Percentiles rank a stretch among this genome's conserved stretches.
phyloP scores from a whole-genome alignment of 2,113 vertebrate species.

The Telmatochromis sp. region DNA sequence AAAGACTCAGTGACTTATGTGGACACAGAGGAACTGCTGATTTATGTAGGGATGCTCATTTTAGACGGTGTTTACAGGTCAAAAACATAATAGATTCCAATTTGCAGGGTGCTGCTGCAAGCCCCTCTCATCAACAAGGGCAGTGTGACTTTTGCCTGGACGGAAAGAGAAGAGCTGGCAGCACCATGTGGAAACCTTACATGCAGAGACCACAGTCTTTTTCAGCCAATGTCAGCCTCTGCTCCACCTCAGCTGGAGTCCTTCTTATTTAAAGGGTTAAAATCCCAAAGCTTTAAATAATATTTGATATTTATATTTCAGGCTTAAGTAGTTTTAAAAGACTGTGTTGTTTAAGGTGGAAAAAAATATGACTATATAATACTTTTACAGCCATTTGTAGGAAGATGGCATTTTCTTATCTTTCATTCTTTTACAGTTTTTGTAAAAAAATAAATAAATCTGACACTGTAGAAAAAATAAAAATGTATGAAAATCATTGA shows the following conservation, averaged over 20 bases:
- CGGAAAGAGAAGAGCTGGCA: neutral
- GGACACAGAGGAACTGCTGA: neutral
- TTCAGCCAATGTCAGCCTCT: neutral
- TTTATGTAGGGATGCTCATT: neutral
- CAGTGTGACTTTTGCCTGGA: neutral
- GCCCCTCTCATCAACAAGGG: neutral
- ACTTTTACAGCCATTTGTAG: neutral
- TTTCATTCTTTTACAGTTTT: neutral
- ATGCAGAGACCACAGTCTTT: neutral
- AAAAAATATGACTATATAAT: neutral
- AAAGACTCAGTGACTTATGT: neutral
- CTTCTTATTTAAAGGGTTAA: neutral
- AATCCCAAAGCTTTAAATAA: neutral
- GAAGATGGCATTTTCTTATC: neutral
- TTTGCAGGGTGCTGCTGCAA: neutral
- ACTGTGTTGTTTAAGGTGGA: neutral
- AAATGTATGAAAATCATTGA: neutral
- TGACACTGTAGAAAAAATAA: neutral
- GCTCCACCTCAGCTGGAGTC: neutral
- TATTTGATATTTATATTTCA: neutral
- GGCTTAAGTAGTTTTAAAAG: neutral
- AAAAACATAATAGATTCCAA: neutral
- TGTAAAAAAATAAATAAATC: neutral
- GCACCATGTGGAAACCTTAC: neutral
- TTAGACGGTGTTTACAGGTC: neutral